These are phyloP conservation scores for Cromileptes altivelis DNA, from an alignment of 2,113 vertebrate species.

Conservation along the genomic window DNA sequence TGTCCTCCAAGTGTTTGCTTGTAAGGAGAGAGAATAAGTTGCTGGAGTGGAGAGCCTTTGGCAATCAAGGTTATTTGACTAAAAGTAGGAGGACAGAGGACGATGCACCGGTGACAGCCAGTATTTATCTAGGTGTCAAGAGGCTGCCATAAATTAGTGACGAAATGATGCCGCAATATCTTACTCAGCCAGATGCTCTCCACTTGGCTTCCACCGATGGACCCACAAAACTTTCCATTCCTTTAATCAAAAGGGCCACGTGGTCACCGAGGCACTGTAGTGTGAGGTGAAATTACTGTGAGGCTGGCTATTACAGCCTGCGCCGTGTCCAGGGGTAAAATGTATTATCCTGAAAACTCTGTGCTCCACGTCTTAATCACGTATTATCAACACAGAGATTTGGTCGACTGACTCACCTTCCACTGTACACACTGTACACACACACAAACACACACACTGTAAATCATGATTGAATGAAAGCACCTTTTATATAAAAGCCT, in stretches of 20 bases:
- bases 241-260: constrained; percentile 79
- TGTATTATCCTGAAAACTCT: constrained; percentile 9
- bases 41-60: constrained; percentile 54
- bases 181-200: constrained; percentile 79
- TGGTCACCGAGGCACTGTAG: constrained; percentile 14
- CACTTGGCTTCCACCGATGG: constrained; percentile 68
- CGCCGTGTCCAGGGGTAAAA: neutral
- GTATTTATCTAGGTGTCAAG: constrained; percentile 83
- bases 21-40: constrained; percentile 37
- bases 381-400: constrained; percentile 13
- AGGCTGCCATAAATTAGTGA: constrained; percentile 81
- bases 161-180: constrained; percentile 82
- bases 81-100: constrained; percentile 77
- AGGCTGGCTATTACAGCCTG: constrained; percentile 8
- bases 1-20: constrained; percentile 58
- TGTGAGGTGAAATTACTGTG: constrained; percentile 41
- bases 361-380: neutral
- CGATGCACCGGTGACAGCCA: constrained; percentile 71
- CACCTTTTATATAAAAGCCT: neutral
- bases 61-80: constrained; percentile 81
- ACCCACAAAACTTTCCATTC: constrained; percentile 72
- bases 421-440: neutral
- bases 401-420: neutral
- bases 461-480: too few species aligned
- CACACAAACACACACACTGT: too few species aligned